Conservation (phyloP, 2,113 vertebrate species). For the Tricholaema leucomelas region DNA sequence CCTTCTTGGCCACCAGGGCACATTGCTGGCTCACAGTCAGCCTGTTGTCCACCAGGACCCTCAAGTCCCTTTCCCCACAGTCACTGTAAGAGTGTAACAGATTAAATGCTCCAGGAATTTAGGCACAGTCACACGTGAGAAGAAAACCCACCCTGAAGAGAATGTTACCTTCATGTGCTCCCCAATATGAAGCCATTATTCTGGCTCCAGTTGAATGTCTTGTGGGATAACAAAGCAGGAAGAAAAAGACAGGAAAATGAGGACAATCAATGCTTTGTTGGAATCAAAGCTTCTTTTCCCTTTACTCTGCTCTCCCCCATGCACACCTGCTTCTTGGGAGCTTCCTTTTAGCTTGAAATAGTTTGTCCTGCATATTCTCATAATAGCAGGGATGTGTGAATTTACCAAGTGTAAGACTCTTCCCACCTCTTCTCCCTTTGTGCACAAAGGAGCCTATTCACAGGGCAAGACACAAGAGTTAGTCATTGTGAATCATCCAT, state of each 20-base stretch:
- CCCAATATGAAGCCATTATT: neutral
- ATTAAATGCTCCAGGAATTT: too few relatives aligned
- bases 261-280: neutral
- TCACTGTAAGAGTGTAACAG: too few relatives aligned
- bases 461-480: neutral
- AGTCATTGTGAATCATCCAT: constrained; percentile 39
- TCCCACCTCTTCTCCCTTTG: neutral
- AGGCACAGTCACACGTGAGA: too few relatives aligned
- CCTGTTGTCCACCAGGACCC: too few relatives aligned
- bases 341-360: neutral
- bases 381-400: neutral
- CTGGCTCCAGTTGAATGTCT: neutral
- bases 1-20: too few relatives aligned
- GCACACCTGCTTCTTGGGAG: neutral
- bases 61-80: too few relatives aligned
- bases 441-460: constrained; percentile 43
- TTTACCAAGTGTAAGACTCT: neutral
- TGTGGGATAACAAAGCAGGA: neutral
- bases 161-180: neutral
- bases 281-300: neutral
- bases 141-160: too few relatives aligned
- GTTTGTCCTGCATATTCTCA: neutral
- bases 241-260: neutral
- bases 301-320: neutral
- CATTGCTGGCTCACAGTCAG: too few relatives aligned